Evolutionary conservation across 2,797 vertebrate genomes (phyloP).

Genomic region (Gymnodraco acuticeps): DNA sequence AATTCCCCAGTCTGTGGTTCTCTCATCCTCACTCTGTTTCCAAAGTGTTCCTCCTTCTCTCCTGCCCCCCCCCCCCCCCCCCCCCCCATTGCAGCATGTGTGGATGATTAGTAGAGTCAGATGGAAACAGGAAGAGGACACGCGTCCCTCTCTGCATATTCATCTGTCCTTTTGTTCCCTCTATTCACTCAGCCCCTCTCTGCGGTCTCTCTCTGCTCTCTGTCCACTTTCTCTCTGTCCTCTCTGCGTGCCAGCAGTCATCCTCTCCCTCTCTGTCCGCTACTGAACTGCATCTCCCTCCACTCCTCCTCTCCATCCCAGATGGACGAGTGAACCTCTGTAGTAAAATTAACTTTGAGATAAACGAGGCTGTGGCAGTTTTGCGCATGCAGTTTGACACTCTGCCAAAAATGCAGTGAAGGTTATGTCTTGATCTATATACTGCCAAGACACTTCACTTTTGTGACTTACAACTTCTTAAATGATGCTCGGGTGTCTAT

Average conservation of each 20-base stretch:
- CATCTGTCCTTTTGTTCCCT: constrained; percentile 70
- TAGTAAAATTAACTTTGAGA: constrained; percentile 77
- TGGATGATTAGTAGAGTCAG: constrained; percentile 61
- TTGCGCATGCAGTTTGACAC: constrained; percentile 54
- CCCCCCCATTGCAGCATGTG: constrained; percentile 8
- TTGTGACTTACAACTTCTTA: constrained; percentile 35
- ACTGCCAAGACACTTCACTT: constrained; percentile 48
- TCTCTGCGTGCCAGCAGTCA: constrained; percentile 47
- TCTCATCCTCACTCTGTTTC: constrained; percentile 10
- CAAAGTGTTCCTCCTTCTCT: neutral
- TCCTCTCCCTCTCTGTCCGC: constrained; percentile 42
- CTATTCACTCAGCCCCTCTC: constrained; percentile 18
- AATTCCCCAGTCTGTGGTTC: neutral
- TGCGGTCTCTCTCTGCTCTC: constrained; percentile 36
- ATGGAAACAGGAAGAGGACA: constrained; percentile 56
- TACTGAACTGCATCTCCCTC: constrained; percentile 31
- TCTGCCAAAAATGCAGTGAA: constrained; percentile 64
- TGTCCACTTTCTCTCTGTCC: constrained; percentile 38
- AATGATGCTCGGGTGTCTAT: constrained; percentile 47
- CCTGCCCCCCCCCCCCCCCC: neutral
- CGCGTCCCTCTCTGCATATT: constrained; percentile 52
- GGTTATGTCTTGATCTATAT: constrained; percentile 71
- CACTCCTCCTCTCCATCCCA: constrained; percentile 53
- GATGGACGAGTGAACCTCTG: constrained; percentile 68
- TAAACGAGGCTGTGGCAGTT: constrained; percentile 59